phyloP scores from a whole-genome alignment of 2,888 invertebrate genomes.

The Drosophila mimetica region DNA sequence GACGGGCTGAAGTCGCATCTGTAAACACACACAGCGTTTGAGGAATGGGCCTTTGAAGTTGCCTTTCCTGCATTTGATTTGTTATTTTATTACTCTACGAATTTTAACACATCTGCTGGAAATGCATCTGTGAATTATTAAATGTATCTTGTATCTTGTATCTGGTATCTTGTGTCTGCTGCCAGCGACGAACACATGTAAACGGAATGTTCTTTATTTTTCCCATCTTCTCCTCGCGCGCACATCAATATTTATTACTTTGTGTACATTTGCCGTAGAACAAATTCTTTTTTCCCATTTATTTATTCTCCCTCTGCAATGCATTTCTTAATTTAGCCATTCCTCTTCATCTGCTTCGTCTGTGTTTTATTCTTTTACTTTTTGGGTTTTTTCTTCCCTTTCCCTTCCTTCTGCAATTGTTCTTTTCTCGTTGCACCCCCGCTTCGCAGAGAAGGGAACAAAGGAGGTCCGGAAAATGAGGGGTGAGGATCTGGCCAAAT shows the following conservation, averaged over 20 bases:
- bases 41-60: conserved; percentile 38
- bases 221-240: conserved; percentile 29
- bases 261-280: conserved; percentile 53
- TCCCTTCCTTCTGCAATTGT: conserved; percentile 21
- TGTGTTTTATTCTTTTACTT: conserved; percentile 30
- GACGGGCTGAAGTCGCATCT: conserved; percentile 65
- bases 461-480: conserved; percentile 5
- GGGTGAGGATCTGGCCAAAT: conserved; percentile 33
- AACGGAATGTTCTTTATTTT: conserved; percentile 61
- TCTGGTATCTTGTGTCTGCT: conserved; percentile 6
- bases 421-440: conserved; percentile 41
- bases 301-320: conserved; percentile 64
- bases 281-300: conserved; percentile 45
- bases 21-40: conserved; percentile 65
- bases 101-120: conserved; percentile 84
- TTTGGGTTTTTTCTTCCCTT: background rate
- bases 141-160: conserved; percentile 64
- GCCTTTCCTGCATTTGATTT: conserved; percentile 71
- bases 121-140: conserved; percentile 79
- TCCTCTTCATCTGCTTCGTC: conserved; percentile 50
- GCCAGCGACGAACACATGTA: conserved; percentile 65
- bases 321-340: conserved; percentile 78
- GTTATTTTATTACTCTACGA: conserved; percentile 83
- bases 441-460: conserved; percentile 35
- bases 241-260: conserved; percentile 79